These are phyloP conservation scores for Aethes cnicana DNA, from an alignment of 2,888 invertebrate species.

Conservation along the genomic window DNA sequence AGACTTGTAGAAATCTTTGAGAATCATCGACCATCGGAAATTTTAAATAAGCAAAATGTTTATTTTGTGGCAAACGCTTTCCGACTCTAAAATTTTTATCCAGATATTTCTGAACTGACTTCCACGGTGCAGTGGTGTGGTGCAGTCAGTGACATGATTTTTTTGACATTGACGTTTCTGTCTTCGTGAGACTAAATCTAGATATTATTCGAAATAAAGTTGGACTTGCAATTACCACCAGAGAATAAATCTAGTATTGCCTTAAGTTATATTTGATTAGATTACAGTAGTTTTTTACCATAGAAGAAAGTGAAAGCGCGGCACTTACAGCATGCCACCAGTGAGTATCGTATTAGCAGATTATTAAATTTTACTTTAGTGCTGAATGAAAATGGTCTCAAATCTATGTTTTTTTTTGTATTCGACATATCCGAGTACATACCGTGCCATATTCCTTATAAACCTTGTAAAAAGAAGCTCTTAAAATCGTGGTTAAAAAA, in stretches of 20 bases:
- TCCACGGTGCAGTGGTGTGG: slow-evolving; percentile 26
- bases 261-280: too few relatives aligned
- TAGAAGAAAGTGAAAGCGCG: neutral
- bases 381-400: slow-evolving; percentile 6
- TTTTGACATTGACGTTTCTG: too few relatives aligned
- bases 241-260: too few relatives aligned
- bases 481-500: too few relatives aligned
- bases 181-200: too few relatives aligned
- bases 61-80: too few relatives aligned
- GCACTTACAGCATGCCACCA: slow-evolving; percentile 14
- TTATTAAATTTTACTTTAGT: neutral
- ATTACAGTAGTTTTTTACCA: neutral
- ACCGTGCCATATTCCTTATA: neutral
- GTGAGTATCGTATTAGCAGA: slow-evolving; percentile 24
- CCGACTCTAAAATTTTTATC: too few relatives aligned
- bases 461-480: too few relatives aligned
- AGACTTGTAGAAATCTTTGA: too few relatives aligned
- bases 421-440: neutral
- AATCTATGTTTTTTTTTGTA: neutral
- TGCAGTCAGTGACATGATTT: neutral
- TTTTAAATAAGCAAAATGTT: too few relatives aligned
- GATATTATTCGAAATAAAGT: neutral
- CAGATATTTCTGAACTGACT: slow-evolving; percentile 26
- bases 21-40: too few relatives aligned
- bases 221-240: too few relatives aligned